These are phyloP conservation scores for Eudyptes chrysolophus DNA, from an alignment of 2,113 vertebrate genomes.

Conservation along the genomic window DNA sequence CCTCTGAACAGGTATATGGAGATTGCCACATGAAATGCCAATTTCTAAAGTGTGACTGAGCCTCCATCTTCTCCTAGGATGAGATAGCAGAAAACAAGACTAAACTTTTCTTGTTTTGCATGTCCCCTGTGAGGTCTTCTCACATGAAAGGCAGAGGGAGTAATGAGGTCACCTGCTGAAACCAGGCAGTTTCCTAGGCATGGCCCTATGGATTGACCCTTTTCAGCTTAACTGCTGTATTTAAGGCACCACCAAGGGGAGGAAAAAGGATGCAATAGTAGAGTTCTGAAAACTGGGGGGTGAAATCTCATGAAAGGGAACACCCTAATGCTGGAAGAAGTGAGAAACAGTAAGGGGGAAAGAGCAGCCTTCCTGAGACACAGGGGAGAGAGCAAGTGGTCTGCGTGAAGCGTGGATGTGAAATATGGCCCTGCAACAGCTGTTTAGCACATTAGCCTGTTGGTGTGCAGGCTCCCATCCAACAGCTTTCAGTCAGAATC, in stretches of 20 bases:
- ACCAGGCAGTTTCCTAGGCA: not conserved
- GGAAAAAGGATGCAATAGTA: not conserved
- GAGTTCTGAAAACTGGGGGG: not conserved
- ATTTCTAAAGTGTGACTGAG: not conserved
- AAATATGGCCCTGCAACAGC: not conserved
- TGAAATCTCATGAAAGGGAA: not conserved
- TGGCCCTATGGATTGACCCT: not conserved
- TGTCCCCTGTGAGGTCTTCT: not conserved
- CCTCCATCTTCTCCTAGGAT: not conserved
- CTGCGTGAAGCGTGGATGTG: not conserved
- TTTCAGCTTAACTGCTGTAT: not conserved
- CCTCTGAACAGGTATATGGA: not conserved
- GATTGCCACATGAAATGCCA: not conserved
- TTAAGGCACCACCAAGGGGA: not conserved
- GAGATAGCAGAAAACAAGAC: not conserved
- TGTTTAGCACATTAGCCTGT: conserved; percentile 13
- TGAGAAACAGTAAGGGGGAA: not conserved
- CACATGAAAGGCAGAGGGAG: not conserved
- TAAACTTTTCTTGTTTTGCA: not conserved
- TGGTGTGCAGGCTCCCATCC: conserved; percentile 7
- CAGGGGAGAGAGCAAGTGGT: not conserved
- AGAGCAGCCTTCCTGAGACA: not conserved
- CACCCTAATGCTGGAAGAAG: not conserved
- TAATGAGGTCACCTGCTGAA: not conserved
- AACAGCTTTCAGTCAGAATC: not conserved